Evolutionary conservation across 2,113 vertebrate species (phyloP), one percentile per base, ranked within the genome.

Genomic region (Casuarius casuarius): DNA sequence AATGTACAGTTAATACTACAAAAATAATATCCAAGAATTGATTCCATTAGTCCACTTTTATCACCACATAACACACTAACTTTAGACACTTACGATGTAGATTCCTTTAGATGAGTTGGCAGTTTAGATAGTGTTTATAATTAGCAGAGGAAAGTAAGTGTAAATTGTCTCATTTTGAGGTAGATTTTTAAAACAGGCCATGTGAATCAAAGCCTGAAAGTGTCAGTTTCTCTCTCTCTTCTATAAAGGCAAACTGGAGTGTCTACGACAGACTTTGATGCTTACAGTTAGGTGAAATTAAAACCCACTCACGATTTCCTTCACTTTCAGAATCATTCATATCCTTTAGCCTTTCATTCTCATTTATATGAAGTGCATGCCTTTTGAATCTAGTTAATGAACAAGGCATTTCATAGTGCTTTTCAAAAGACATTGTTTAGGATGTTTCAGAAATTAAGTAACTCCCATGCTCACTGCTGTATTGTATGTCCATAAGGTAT

Each of bases 81-180:
- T 62, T 67, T 23, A 63, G 23, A 52, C 23, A 35, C 2, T 59
- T 48, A 5, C 2, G 0, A 0, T 19, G 3, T n/a, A 26, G 42
- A 28, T 5, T 7, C 59, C 10, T 52, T 8, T 29, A 35, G 4
- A 81, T 6, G 8, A 84, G 12, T 25, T 67, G 14, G 6, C 40
- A 76, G 20, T 52, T 3, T 42, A 74, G 28, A 25, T 7, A 10
- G 7, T 46, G 8, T 10, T 84, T 4, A 35, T 35, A 58, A 68
- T 5, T 5, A 7, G 28, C 35, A 67, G 28, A 67, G 23, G 80
- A 35, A 61, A 66, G 12, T 14, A 73, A 4, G 1, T 13, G 4
- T 48, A 80, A 72, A 58, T 63, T 0, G 2, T 28, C 42, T 65
- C 29, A n/a, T 61, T 65, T n/a, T 59, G 38, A 63, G 49, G 1